A percentile compares a stretch with the other conserved stretches of the same genome.
Conservation (phyloP, 1,140 invertebrate species). For the Drosophila nasuta region DNA sequence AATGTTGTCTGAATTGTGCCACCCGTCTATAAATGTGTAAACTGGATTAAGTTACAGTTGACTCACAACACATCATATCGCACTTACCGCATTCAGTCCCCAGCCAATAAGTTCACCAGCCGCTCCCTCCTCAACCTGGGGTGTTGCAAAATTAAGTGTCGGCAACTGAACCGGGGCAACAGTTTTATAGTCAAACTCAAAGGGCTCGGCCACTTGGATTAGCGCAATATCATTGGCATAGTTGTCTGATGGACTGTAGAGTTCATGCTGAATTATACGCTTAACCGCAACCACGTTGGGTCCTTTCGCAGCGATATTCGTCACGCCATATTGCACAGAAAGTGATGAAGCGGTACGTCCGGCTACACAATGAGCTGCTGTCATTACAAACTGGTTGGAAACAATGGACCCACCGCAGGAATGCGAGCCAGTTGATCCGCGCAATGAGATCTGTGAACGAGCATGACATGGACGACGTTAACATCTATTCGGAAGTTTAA, state of each 20-base stretch:
- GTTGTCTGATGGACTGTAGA: constrained; percentile 58
- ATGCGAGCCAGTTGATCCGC: constrained; percentile 80
- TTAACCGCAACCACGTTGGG: constrained; percentile 69
- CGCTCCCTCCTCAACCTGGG: constrained; percentile 57
- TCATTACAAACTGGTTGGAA: constrained; percentile 85
- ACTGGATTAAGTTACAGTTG: background rate
- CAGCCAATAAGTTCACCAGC: constrained; percentile 73
- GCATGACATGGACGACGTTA: background rate
- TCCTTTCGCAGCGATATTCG: constrained; percentile 51
- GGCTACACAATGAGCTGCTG: constrained; percentile 87
- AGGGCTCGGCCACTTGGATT: constrained; percentile 57
- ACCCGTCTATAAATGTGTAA: constrained; percentile 66
- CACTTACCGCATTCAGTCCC: constrained; percentile 74
- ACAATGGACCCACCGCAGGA: constrained; percentile 87
- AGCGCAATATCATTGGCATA: constrained; percentile 80
- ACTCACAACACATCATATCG: too few species aligned
- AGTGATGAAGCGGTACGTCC: constrained; percentile 53
- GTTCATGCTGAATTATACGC: constrained; percentile 75
- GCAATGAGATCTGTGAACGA: constrained; percentile 64
- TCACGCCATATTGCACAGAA: constrained; percentile 68
- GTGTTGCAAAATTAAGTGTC: constrained; percentile 46
- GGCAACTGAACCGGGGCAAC: constrained; percentile 69
- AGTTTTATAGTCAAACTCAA: constrained; percentile 59
- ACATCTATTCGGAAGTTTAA: background rate
- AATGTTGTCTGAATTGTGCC: constrained; percentile 69